Evolutionary conservation across 1,140 invertebrate species (phyloP), one percentile per base, ranked within the genome.

Genomic region (Drosophila kohkoa): DNA sequence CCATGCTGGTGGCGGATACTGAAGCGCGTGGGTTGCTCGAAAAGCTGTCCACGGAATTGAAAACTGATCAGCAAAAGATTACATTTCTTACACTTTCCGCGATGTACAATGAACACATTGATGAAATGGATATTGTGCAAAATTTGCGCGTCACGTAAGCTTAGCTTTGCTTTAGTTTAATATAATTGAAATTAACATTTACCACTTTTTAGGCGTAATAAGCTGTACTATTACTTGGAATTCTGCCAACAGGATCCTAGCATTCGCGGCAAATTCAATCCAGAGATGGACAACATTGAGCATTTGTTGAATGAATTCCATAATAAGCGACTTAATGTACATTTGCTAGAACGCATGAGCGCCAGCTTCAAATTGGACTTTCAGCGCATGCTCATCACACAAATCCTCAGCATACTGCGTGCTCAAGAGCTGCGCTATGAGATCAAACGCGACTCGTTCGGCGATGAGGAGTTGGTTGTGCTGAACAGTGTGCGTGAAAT

Each of bases 211-310:
- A 92, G 91, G 7, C 87, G 92, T 5, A 77, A 92, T 4, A 92
- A 92, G 41, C 71, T 92, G 0, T 90, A 71, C 49, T 92, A 92
- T 46, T 92, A 91, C 48, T 68, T 91, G 65, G 92, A 92, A 65
- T 88, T 92, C 16, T 89, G 86, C 20, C 82, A 92, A 38, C 82
- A 90, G 48, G 91, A 92, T 80, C 81, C 89, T 0, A 73, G 55
- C 11, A 85, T 92, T 5, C 79, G 80, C 5, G 83, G 82, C 8
- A 86, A 89, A 63, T 85, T 85, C 16, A 87, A 91, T 77, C 71
- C 79, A 5, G 91, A 92, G 45, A 77, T 85, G 66, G 90, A 92
- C 77, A 79, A 78, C 5, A 85, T 92, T 41, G 82, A 90, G 58
- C 73, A 91, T 16, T 65, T 92, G 57, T 58, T 92, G 0, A 92